Percentiles rank a stretch among this genome's conserved stretches.
Conservation (phyloP, 2,113 vertebrate genomes). For the Centrocercus urophasianus region DNA sequence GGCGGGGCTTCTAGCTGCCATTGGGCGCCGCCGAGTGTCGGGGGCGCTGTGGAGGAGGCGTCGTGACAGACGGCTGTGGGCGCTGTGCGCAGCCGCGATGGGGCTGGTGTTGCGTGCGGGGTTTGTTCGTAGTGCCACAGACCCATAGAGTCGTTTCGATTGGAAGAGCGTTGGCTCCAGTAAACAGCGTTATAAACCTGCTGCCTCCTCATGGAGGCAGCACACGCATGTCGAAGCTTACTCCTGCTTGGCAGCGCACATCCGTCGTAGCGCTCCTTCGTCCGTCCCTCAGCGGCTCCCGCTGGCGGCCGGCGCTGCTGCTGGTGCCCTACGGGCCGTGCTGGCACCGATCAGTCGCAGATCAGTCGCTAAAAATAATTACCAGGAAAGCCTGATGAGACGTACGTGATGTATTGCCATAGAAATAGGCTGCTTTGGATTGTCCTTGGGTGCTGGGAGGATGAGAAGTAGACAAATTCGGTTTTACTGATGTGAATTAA, state of each 20-base stretch:
- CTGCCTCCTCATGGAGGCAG: too few species aligned
- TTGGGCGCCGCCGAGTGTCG: too few species aligned
- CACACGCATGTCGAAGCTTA: too few species aligned
- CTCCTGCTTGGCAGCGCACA: too few species aligned
- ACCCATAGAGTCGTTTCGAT: neutral
- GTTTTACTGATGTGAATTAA: neutral
- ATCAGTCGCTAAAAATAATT: neutral
- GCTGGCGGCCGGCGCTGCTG: neutral
- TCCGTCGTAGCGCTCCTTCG: too few species aligned
- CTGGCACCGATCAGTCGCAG: neutral
- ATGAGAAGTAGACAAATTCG: neutral
- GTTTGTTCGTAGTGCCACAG: too few species aligned
- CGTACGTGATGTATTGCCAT: neutral
- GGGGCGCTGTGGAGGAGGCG: too few species aligned
- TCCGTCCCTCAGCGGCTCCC: too few species aligned
- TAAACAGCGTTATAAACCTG: neutral
- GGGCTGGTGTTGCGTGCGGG: too few species aligned
- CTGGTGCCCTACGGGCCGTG: neutral
- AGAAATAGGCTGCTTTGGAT: neutral
- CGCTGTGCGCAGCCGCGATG: too few species aligned
- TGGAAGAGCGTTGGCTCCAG: neutral
- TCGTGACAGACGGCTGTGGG: too few species aligned
- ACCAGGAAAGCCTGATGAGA: neutral
- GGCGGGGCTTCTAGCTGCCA: neutral
- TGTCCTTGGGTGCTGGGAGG: neutral